A percentile compares a stretch with the other conserved stretches of the same genome.
Evolutionary conservation across 2,113 vertebrate species (phyloP).

Genomic region (Thalassoma bifasciatum): DNA sequence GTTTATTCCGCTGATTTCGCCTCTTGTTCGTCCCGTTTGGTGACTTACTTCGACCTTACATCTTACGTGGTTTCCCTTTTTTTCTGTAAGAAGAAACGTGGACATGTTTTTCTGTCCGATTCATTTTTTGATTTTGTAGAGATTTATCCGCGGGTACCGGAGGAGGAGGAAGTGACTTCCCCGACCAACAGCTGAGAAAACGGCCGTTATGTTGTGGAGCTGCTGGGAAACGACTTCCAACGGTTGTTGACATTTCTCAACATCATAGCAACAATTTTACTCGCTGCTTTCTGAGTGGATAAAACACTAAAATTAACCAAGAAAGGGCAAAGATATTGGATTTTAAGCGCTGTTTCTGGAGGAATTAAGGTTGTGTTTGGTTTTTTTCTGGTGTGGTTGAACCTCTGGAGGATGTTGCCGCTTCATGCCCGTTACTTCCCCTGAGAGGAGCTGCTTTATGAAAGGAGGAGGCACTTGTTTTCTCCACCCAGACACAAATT

Average conservation of each 20-base stretch:
- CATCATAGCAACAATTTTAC: slow-evolving; percentile 27
- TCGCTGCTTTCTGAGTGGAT: slow-evolving; percentile 12
- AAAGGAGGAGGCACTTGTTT: slow-evolving; percentile 46
- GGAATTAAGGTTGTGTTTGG: slow-evolving; percentile 1
- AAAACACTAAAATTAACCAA: neutral
- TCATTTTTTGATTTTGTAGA: neutral
- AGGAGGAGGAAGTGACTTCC: slow-evolving; percentile 29
- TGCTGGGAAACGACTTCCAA: slow-evolving; percentile 50
- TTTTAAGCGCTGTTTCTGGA: slow-evolving; percentile 9
- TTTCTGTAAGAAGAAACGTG: slow-evolving; percentile 31
- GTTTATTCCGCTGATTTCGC: neutral
- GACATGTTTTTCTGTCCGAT: slow-evolving; percentile 9
- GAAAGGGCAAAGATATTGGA: neutral
- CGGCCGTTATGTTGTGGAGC: slow-evolving; percentile 47
- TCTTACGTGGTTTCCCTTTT: slow-evolving; percentile 19
- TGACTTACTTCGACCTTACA: slow-evolving; percentile 44
- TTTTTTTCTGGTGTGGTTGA: slow-evolving; percentile 16
- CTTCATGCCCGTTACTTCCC: slow-evolving; percentile 49
- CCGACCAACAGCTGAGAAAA: slow-evolving; percentile 1
- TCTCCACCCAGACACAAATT: slow-evolving; percentile 49
- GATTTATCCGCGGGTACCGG: neutral
- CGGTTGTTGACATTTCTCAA: slow-evolving; percentile 43
- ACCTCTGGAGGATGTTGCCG: slow-evolving; percentile 47
- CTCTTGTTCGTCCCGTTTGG: neutral
- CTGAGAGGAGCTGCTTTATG: slow-evolving; percentile 42